Base-by-base conservation (phyloP, 2,113 vertebrate genomes). In the Rhegmatorhina hoffmannsi region DNA sequence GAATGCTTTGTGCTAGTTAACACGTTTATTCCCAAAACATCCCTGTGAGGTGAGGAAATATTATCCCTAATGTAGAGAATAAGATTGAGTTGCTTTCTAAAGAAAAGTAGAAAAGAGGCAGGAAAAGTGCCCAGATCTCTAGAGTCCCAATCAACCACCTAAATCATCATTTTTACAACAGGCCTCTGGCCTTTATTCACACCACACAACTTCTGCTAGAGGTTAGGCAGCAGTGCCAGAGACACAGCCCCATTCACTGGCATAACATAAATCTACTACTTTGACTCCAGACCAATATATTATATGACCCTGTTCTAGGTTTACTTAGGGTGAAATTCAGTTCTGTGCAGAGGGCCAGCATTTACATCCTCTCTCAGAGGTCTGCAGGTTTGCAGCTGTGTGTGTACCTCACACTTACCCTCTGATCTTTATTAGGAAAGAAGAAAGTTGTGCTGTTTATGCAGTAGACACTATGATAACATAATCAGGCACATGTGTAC, bases 131-230 rank as follows among this genome's bases (percentile, higher is more conserved):
- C 55, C 63, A 92, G 60, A 67, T 77, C 87, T 96, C 90, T 72
- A 21, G 84, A 91, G 91, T 78, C 64, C 64, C 12, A 78, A 68
- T 67, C 84, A 92, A 55, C 56, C 60, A 87, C 60, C 56, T 94
- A 89, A 96, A 92, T 96, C 60, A 91, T 74, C 47, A 63, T 63
- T 95, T 92, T 95, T 95, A 90, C 90, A 85, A 36, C 81, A 85
- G 84, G 79, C 75, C 79, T 77, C 82, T 94, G 89, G 91, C 84
- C 91, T 95, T 95, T 93, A 95, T 91, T 95, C 90, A 93, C 90
- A 95, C 68, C 84, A 88, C 67, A 69, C 53, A 88, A 56, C 82
- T 95, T 81, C 90, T 95, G 92, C 90, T 90, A 63, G 47, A 84
- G 68, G 92, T 94, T 86, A 86, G 79, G 82, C 87, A 84, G 88